phyloP scores from a whole-genome alignment of 1,140 invertebrate genomes.

The Metaphire vulgaris region DNA sequence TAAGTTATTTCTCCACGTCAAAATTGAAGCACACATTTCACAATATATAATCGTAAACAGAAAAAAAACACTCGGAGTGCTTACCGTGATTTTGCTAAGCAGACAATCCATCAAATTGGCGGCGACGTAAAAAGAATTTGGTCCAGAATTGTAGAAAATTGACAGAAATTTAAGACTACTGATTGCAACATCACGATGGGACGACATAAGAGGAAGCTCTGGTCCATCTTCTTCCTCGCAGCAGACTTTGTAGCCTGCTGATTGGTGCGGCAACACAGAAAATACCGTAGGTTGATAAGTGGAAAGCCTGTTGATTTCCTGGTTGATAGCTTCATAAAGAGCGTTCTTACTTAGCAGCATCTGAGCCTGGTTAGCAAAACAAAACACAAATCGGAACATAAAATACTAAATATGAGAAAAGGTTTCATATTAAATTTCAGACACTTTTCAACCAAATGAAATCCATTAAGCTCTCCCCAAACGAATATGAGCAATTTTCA shows the following conservation, averaged over 20 bases:
- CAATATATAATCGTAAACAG: too few relatives aligned
- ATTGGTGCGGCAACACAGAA: background rate
- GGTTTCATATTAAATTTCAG: too few relatives aligned
- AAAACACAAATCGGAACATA: too few relatives aligned
- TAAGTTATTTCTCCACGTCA: too few relatives aligned
- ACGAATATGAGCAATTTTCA: too few relatives aligned
- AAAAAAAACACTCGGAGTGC: too few relatives aligned
- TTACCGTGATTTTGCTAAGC: background rate
- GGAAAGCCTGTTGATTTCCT: background rate
- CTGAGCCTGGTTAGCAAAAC: too few relatives aligned
- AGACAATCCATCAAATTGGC: background rate
- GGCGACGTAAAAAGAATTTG: background rate
- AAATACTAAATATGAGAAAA: too few relatives aligned
- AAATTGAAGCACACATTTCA: too few relatives aligned
- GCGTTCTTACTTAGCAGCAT: background rate
- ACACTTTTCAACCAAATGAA: too few relatives aligned
- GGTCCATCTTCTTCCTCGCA: background rate
- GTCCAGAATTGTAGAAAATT: background rate
- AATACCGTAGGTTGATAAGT: background rate
- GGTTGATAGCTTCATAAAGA: background rate
- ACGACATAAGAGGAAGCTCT: background rate
- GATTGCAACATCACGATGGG: background rate
- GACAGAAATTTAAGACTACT: background rate
- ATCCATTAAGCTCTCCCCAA: too few relatives aligned
- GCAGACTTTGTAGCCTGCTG: background rate